phyloP scores from a whole-genome alignment of 2,113 vertebrate genomes.

The Corvus moneduloides region DNA sequence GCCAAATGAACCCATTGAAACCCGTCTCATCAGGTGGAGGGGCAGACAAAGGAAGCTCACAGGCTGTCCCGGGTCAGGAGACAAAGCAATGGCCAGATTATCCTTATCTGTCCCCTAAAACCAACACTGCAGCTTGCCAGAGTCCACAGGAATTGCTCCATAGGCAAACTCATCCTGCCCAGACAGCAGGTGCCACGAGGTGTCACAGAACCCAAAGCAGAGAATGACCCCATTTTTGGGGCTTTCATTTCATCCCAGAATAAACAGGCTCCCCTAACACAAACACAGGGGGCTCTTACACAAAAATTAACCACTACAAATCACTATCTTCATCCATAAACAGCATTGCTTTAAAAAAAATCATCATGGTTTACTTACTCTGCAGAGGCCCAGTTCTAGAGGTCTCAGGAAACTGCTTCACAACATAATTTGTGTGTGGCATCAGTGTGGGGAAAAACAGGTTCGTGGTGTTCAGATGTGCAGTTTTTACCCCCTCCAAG shows the following conservation, averaged over 20 bases:
- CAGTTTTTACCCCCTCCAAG: neutral
- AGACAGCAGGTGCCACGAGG: neutral
- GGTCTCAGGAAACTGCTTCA: neutral
- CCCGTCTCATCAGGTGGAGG: accelerated
- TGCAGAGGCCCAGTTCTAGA: neutral
- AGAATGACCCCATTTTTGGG: neutral
- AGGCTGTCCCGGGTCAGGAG: neutral
- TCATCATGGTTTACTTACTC: neutral
- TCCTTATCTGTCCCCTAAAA: neutral
- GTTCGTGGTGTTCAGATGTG: accelerated
- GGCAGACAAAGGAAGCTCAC: neutral
- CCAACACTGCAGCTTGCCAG: neutral
- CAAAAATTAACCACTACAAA: neutral
- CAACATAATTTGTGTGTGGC: neutral
- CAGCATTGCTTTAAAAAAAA: neutral
- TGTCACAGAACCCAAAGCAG: neutral
- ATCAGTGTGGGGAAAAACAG: accelerated
- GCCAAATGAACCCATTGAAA: neutral
- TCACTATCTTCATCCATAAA: accelerated
- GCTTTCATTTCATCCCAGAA: neutral
- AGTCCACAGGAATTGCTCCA: constrained; percentile 10
- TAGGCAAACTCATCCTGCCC: neutral
- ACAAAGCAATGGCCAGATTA: neutral
- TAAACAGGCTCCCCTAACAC: neutral
- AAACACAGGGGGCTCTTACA: neutral